Percentiles rank a stretch among this genome's conserved stretches.
These are phyloP conservation scores for Bombus confusus DNA, from an alignment of 1,140 invertebrate species.

Conservation along the genomic window DNA sequence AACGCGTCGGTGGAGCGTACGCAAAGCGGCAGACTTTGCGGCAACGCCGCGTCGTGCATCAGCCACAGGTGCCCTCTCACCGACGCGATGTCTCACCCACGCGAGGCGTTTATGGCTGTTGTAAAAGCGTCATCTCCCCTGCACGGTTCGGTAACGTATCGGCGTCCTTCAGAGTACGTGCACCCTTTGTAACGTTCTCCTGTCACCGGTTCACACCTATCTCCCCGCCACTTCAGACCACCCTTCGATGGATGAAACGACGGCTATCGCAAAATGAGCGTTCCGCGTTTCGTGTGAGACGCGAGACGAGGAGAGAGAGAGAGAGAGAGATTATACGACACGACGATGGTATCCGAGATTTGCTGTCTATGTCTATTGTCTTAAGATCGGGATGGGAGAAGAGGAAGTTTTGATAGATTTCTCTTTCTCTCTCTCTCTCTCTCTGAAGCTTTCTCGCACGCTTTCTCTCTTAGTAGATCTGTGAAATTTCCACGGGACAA, in stretches of 20 bases:
- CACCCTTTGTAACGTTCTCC: conserved; percentile 18
- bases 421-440: too few species aligned
- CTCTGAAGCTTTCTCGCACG: too few species aligned
- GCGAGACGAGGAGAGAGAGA: neutral
- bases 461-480: too few species aligned
- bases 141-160: conserved; percentile 30
- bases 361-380: too few species aligned
- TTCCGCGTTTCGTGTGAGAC: neutral
- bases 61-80: conserved; percentile 63
- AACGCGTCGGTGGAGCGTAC: conserved; percentile 25
- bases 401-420: too few species aligned
- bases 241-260: neutral
- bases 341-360: too few species aligned
- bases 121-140: conserved; percentile 45
- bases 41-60: conserved; percentile 37
- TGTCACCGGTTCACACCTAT: conserved; percentile 2
- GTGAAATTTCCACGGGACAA: too few species aligned
- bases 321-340: neutral
- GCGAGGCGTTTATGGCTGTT: conserved; percentile 46
- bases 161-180: neutral
- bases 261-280: neutral
- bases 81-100: conserved; percentile 28
- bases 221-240: neutral
- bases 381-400: too few species aligned
- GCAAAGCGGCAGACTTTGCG: conserved; percentile 39